Evolutionary conservation across 2,113 vertebrate species (phyloP).

Genomic region (Petaurus breviceps): DNA sequence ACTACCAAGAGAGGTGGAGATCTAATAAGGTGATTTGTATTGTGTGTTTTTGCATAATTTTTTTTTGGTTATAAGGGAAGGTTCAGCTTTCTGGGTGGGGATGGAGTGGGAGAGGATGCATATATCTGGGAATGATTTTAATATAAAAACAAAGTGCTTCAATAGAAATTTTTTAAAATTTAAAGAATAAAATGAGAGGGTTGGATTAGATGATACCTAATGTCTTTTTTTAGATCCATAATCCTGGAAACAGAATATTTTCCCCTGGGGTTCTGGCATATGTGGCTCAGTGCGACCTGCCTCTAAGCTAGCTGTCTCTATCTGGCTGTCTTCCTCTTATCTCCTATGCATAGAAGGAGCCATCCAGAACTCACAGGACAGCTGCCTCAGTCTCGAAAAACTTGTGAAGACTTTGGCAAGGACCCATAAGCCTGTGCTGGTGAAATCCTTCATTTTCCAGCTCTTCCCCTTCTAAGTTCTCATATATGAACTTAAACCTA

Average conservation of each 20-base stretch:
- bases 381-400: neutral
- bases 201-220: neutral
- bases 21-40: neutral
- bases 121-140: neutral
- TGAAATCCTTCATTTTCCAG: neutral
- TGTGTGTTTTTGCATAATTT: neutral
- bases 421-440: neutral
- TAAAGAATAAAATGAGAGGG: neutral
- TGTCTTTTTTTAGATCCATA: neutral
- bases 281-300: neutral
- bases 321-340: conserved; percentile 30
- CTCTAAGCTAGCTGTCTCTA: neutral
- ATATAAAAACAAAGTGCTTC: neutral
- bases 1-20: neutral
- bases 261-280: neutral
- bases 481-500: neutral
- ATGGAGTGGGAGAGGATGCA: neutral
- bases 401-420: neutral
- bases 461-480: neutral
- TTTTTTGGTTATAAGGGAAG: neutral
- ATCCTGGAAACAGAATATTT: neutral
- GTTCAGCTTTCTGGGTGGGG: neutral
- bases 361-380: neutral
- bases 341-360: neutral
- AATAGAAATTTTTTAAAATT: neutral